Evolutionary conservation across 2,797 vertebrate species (phyloP), one percentile per base, ranked within the genome.

Genomic region (Varecia variegata): DNA sequence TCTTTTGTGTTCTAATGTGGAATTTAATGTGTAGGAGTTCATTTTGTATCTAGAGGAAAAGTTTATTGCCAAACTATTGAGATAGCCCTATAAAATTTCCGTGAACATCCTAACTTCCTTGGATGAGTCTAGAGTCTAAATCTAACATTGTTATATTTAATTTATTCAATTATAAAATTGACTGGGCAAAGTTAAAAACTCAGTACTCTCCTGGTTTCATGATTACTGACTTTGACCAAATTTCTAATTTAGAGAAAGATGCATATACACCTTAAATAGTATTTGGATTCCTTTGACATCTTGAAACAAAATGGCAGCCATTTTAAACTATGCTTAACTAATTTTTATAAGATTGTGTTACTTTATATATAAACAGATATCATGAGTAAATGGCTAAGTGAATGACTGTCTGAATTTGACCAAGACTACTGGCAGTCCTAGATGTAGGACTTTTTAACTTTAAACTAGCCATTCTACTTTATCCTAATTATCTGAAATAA

Each of bases 221-320:
- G 71, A 92, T 88, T 84, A 27, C 7, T 85, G 23, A 89, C 45
- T 94, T 92, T 60, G 15, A 85, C 27, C 52, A 73, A 11, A 76
- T 92, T 92, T 95, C n/a, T 74, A 70, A 92, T 92, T 84, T 67
- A 85, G 45, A 60, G 96, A 62, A 92, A 80, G 27, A 54, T 81
- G 40, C 84, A 83, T 17, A n/a, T 62, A 52, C 3, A 92, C 32
- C 6, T 88, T 89, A 71, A 84, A 25, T 79, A 80, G 40, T 67
- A 67, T 94, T 94, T 93, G 50, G 21, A 74, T 92, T 93, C 77
- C 25, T 93, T 80, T 94, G 82, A 27, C 65, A 88, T 94, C 35
- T 95, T 93, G 35, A 96, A 93, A 73, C 30, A 93, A 87, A 92
- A 80, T 77, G 23, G n/a, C 71, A 93, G 23, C 60, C 11, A 40